Evolutionary conservation across 2,888 invertebrate genomes (phyloP), one percentile per base, ranked within the genome.

Genomic region (Pantelozetes paolii): DNA sequence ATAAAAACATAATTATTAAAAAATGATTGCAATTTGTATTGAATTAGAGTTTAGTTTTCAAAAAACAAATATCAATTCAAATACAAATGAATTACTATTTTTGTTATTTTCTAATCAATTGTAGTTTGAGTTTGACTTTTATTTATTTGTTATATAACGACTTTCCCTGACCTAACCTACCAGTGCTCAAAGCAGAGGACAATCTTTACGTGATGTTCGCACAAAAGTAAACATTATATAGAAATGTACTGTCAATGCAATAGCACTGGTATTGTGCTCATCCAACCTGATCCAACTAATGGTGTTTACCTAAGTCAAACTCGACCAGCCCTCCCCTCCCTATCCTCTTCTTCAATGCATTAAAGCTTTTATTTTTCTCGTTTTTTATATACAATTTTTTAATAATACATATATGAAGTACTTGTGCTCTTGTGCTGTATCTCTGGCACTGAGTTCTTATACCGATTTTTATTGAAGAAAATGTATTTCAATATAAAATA

Each of bases 251-350:
- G 54, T 54, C 9, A 54, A 54, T 45, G 45, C 45, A 45, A 45
- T 45, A 20, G 54, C 54, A 3, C 18, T 54, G 54, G 54, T 23
- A 20, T 54, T 54, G 54, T 54, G 54, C 54, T 54, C 54, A 54
- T 54, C 54, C 23, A 54, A 54, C 54, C 54, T 54, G 54, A 54
- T 54, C 54, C 54, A 54, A 54, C 54, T 54, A 54, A 54, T 54
- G 54, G 54, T 54, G 54, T 54, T 54, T 54, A 54, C 54, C 54
- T 54, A 54, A 54, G 54, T 20, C 54, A 13, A 20, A 54, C 54
- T 54, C 23, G 28, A 23, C 54, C 23, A 9, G 23, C 54, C 54
- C 28, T 26, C 54, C 23, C 54, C 13, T 26, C 8, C 23, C 23
- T n/a, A 5, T 18, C 50, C 15, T 50, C 15, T 23, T 45, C 45